Conservation (phyloP, 2,888 invertebrate genomes). For the Trachelus troglodyta region DNA sequence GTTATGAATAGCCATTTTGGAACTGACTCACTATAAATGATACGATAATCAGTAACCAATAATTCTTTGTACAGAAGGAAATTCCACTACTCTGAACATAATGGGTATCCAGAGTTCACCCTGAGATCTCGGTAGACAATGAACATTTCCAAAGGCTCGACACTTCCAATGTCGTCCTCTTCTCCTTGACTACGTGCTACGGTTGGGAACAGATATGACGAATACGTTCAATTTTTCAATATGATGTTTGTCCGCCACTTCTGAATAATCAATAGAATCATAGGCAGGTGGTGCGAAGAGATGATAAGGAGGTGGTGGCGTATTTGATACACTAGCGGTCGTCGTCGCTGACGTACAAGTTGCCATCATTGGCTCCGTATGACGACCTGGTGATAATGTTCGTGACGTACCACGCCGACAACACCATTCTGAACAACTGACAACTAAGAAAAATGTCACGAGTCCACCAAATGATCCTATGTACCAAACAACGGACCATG, state of each 20-base stretch:
- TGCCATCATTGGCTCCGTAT: slow-evolving; percentile 20
- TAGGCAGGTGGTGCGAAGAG: slow-evolving; percentile 71
- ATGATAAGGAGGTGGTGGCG: slow-evolving; percentile 70
- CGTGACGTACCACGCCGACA: slow-evolving; percentile 64
- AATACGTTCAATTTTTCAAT: slow-evolving; percentile 65
- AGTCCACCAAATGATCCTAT: slow-evolving; percentile 71
- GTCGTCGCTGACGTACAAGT: slow-evolving; percentile 10
- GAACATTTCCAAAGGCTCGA: neutral
- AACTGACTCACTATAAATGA: neutral
- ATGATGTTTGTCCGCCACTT: slow-evolving; percentile 62
- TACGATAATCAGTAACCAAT: neutral
- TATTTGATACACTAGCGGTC: slow-evolving; percentile 50
- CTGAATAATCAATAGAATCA: slow-evolving; percentile 66
- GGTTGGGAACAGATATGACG: slow-evolving; percentile 67
- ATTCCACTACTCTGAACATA: neutral
- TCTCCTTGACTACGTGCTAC: slow-evolving; percentile 35
- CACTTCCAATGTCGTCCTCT: slow-evolving; percentile 13
- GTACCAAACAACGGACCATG: slow-evolving; percentile 72
- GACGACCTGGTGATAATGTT: slow-evolving; percentile 37
- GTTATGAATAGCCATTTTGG: neutral
- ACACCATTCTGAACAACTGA: slow-evolving; percentile 71
- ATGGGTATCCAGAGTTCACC: neutral
- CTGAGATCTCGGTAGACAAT: neutral
- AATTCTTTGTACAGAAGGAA: neutral
- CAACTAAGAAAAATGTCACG: slow-evolving; percentile 70